Base-by-base conservation (phyloP, 2,888 invertebrate genomes). In the Idaea straminata region DNA sequence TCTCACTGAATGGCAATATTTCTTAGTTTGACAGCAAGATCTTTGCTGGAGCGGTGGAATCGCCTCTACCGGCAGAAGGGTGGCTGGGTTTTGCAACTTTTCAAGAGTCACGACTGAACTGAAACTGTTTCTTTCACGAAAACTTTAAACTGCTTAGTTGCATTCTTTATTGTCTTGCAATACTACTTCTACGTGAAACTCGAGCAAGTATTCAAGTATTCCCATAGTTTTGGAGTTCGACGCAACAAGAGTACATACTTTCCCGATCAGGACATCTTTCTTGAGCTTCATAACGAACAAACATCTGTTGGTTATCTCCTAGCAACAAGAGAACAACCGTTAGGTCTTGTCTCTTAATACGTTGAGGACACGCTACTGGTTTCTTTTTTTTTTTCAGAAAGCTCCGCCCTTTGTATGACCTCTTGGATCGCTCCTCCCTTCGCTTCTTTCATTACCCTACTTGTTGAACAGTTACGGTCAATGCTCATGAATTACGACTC, bases 121-220 rank as follows among this genome's bases (percentile, higher is more conserved):
- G 83, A 72, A 85, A 74, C 83, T 87, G 83, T 86, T 86, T 84
- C 85, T 81, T 75, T 83, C 77, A 81, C 75, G 79, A 81, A 86
- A 89, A 91, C 81, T 91, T 91, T 83, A 87, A 91, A 89, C 87
- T 87, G 83, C 83, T 84, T 89, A 87, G 87, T 90, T 86, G 82
- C 83, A 82, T 88, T 87, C 88, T 89, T 89, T 90, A 91, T 90
- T 90, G 87, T 91, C 86, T 89, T 84, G 73, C 78, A 78, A 78
- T 78, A 83, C 81, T 76, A 83, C 78, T 86, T 85, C 82, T 81
- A 83, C 80, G 83, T 85, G 81, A 83, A 87, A 85, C 87, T 86
- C 82, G 83, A 86, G 85, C 84, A 82, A 84, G 76, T 82, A 83
- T 81, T 69, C 84, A 82, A 84, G 76, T 82, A 83, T 81, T 69